Conservation (phyloP, 1,140 invertebrate species). For the Drosophila ohnishii region DNA sequence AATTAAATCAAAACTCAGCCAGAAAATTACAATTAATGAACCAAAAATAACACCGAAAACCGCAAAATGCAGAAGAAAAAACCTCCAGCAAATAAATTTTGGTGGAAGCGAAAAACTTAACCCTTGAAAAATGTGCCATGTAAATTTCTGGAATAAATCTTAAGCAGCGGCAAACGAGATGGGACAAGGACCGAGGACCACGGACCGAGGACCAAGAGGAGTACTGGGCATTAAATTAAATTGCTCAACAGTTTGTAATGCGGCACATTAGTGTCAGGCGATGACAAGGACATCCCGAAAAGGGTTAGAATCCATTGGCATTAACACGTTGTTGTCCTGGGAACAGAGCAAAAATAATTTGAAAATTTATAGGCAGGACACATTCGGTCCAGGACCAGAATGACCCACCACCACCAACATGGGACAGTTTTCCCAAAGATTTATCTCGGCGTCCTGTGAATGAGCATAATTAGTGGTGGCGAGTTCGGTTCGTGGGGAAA, state of each 20-base stretch:
- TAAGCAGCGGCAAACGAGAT: constrained; percentile 43
- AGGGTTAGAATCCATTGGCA: constrained; percentile 66
- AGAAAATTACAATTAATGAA: constrained; percentile 77
- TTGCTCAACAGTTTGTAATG: constrained; percentile 83
- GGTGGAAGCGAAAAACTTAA: constrained; percentile 42
- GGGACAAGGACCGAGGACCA: constrained; percentile 22
- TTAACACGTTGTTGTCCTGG: constrained; percentile 76
- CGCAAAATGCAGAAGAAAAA: constrained; percentile 31
- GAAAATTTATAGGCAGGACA: constrained; percentile 72
- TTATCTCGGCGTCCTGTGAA: constrained; percentile 76
- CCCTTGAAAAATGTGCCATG: constrained; percentile 26
- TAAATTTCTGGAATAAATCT: constrained; percentile 73
- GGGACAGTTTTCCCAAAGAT: constrained; percentile 59
- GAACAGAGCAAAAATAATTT: constrained; percentile 66
- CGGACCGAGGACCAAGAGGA: constrained; percentile 5
- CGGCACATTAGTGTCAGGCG: constrained; percentile 81
- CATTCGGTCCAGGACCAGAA: constrained; percentile 54
- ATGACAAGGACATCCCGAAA: constrained; percentile 61
- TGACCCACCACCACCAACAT: constrained; percentile 35
- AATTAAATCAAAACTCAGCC: constrained; percentile 73
- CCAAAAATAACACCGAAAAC: constrained; percentile 75
- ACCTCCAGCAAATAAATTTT: constrained; percentile 64
- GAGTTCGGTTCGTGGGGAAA: constrained; percentile 52
- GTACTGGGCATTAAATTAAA: constrained; percentile 77
- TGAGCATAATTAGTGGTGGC: constrained; percentile 82